Base-by-base conservation (phyloP, 2,888 invertebrate species). In the Criorhina ranunculi region DNA sequence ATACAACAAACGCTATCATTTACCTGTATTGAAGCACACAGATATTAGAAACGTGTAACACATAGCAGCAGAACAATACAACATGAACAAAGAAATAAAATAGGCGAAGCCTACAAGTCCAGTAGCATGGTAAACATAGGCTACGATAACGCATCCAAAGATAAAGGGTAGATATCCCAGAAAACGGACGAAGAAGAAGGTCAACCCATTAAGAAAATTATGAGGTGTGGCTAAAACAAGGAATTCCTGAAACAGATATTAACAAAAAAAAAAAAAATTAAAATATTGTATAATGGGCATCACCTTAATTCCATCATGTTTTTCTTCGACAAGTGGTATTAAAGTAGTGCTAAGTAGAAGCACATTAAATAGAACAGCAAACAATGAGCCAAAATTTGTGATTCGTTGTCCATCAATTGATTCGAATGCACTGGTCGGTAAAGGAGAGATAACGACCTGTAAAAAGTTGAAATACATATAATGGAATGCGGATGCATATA, bases 311-410 rank as follows among this genome's bases (percentile, higher is more conserved):
- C 94, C 94, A 66, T 93, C 92, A 86, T 93, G 91, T 88, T 94
- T 94, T 88, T 95, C 94, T 88, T 94, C 93, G 0, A 94, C 93
- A 49, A 94, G 91, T 59, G 93, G 92, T 87, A 93, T 92, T 55
- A 94, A 87, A 59, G 93, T 92, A 17, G 92, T 90, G 42, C 87
- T 89, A 1, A 91, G 80, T 44, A 92, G 62, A 11, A 91, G 35
- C 4, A 90, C 87, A 49, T 86, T 88, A 5, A 91, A 89, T 17
- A 91, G 85, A 46, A 91, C 66, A 46, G 88, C 88, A 75, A 88
- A 91, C 3, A 91, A 53, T 5, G 88, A 79, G 1, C 90, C 91
- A 49, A 90, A 90, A 57, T 87, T 82, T 3, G 86, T 86, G 5
- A 90, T 62, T 7, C 90, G 89, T 31, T 88, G 79, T 29, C 89